Percentiles rank a stretch among this genome's conserved stretches.
Evolutionary conservation across 2,888 invertebrate species (phyloP).

Genomic region (Rotaria sp.): DNA sequence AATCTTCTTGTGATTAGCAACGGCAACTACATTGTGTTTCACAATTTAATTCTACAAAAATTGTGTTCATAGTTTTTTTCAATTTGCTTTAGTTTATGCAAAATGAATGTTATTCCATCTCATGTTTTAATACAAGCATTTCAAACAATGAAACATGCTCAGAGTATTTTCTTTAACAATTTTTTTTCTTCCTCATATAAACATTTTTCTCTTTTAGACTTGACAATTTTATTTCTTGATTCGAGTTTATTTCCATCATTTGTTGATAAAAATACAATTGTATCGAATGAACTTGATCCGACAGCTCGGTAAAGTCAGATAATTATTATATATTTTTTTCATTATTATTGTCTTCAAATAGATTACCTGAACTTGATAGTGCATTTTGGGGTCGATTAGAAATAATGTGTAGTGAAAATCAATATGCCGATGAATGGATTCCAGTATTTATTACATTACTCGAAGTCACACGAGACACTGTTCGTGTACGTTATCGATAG

Average conservation of each 20-base stretch:
- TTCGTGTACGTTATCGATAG: background rate
- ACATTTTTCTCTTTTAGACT: background rate
- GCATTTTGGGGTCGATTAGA: background rate
- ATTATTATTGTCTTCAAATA: background rate
- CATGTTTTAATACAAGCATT: background rate
- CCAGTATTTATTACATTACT: constrained; percentile 11
- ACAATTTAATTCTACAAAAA: too few species aligned
- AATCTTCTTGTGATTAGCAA: too few species aligned
- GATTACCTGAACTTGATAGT: background rate
- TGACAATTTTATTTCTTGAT: background rate
- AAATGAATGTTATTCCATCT: background rate
- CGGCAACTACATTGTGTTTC: too few species aligned
- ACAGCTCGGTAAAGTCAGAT: background rate
- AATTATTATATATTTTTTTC: background rate
- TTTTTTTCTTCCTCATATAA: background rate
- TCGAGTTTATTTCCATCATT: background rate
- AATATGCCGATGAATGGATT: constrained; percentile 3
- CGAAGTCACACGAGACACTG: background rate
- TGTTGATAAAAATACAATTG: background rate
- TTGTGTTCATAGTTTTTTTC: too few species aligned
- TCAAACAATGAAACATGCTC: background rate
- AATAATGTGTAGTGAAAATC: background rate
- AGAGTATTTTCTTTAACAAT: background rate
- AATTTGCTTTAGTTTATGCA: background rate
- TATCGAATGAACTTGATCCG: background rate